Evolutionary conservation across 2,113 vertebrate species (phyloP).

Genomic region (Crotalus helleri): DNA sequence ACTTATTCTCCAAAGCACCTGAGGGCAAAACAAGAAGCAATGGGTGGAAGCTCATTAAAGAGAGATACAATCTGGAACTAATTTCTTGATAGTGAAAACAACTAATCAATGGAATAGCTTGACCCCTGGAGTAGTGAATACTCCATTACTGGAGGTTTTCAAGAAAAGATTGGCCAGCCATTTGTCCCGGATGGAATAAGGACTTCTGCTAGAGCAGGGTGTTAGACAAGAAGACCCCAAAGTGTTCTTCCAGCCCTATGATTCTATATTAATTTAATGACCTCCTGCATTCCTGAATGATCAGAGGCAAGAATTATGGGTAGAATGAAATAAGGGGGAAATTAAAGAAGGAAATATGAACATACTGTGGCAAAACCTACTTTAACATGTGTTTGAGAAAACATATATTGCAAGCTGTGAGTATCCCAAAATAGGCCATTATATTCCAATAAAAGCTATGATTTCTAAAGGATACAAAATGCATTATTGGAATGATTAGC

Average conservation of each 20-base stretch:
- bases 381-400: neutral
- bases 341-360: neutral
- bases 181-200: too few species aligned
- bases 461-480: neutral
- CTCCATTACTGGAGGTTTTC: too few species aligned
- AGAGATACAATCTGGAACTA: neutral
- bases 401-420: neutral
- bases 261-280: neutral
- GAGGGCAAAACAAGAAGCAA: neutral
- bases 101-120: neutral
- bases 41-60: neutral
- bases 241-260: too few species aligned
- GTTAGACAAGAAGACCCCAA: too few species aligned
- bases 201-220: too few species aligned
- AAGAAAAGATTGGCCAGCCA: too few species aligned
- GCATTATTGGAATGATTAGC: slow-evolving; percentile 1
- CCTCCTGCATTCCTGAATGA: neutral
- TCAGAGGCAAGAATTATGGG: neutral
- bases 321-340: neutral
- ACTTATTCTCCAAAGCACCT: too few species aligned
- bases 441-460: neutral
- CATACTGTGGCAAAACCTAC: neutral
- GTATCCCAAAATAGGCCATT: neutral
- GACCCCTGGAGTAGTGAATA: neutral
- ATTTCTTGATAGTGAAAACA: neutral